phyloP scores from a whole-genome alignment of 2,113 vertebrate genomes.

The Chlorodrepanis virens region DNA sequence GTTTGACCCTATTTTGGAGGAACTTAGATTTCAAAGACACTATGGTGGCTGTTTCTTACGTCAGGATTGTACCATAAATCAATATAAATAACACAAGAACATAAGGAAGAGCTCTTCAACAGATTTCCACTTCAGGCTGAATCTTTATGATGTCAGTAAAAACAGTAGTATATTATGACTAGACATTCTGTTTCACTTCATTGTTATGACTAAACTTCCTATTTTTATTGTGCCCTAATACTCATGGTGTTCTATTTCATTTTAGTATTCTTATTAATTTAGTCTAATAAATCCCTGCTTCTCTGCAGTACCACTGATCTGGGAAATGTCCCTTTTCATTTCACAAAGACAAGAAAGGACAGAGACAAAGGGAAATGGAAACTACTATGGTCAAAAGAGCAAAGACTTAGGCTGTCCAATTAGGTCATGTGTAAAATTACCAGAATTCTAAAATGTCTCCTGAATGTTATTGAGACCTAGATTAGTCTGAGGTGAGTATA shows the following conservation, averaged over 20 bases:
- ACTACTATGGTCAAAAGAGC: not conserved
- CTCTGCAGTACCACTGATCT: not conserved
- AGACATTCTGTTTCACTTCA: not conserved
- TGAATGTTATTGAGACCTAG: not conserved
- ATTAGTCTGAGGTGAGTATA: not conserved
- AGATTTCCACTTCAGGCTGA: not conserved
- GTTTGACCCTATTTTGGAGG: not conserved
- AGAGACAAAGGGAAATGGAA: not conserved
- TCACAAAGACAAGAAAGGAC: not conserved
- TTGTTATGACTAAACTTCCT: not conserved
- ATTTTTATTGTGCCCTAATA: not conserved
- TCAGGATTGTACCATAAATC: not conserved
- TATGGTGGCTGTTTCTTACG: not conserved
- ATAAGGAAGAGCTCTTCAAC: not conserved
- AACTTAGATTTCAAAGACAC: not conserved
- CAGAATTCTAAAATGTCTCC: not conserved
- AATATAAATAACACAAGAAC: not conserved
- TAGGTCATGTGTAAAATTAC: not conserved
- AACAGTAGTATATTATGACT: not conserved
- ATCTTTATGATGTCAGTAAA: not conserved
- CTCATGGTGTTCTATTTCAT: not conserved
- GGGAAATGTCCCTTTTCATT: not conserved
- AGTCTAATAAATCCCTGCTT: not conserved
- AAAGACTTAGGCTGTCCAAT: not conserved
- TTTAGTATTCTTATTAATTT: not conserved